Base-by-base conservation (phyloP, 2,797 vertebrate genomes). In the Coregonus suidteri region DNA sequence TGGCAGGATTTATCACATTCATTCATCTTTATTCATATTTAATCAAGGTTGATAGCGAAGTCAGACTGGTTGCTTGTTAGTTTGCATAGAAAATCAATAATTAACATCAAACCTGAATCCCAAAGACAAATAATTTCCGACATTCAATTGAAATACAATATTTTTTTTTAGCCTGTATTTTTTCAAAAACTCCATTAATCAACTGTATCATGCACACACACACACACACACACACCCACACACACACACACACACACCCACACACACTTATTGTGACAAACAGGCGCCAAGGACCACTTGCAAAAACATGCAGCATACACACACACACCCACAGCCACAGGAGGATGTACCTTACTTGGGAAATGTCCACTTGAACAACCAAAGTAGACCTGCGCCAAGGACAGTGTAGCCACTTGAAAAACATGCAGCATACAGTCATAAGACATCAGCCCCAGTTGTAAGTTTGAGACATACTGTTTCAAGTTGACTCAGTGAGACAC, bases 21-120 rank as follows among this genome's bases (percentile, higher is more conserved):
- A 52, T 71, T 53, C 3, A 79, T 79, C 30, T 62, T 34, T 20
- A 62, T 65, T 52, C 67, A 7, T 31, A 78, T 81, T 89, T 2
- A 3, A 88, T 82, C 41, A 47, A 47, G 79, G 84, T 87, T 80
- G 80, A 82, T 79, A 86, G 86, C 80, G 85, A 75, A 84, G 85
- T 83, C 85, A 84, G 78, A 66, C 75, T 56, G 69, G 41, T 80
- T 79, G 37, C 56, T 30, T 74, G 78, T 77, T 84, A 75, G 34
- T 82, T 82, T 83, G 77, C 74, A 83, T 64, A 34, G 68, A 54
- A 15, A 75, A 13, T 2, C 2, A 47, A 3, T 47, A 47, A 47
- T 47, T 47, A 47, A 47, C 41, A 13, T 47, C 41, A 47, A 47
- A 47, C 3, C 41, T 47, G 41, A 47, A 9, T 47, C 9, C 41